These are phyloP conservation scores for Metallyticus violacea DNA, from an alignment of 2,888 invertebrate genomes.

Conservation along the genomic window DNA sequence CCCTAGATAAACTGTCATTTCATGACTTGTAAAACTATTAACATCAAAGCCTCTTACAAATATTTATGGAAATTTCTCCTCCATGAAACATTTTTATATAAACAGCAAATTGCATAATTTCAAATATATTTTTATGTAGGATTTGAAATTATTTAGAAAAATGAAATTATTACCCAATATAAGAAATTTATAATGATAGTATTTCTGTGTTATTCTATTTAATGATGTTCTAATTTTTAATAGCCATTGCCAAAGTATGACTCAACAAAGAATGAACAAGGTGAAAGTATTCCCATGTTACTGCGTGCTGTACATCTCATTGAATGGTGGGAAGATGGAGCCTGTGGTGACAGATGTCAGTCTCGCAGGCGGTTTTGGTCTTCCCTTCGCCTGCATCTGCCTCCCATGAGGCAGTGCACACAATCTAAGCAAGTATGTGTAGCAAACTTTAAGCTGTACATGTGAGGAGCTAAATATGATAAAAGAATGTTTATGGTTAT, in stretches of 20 bases:
- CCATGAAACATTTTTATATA: no score
- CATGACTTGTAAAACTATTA: no score
- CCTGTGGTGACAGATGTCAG: constrained; percentile 47
- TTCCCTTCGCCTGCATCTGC: constrained; percentile 60
- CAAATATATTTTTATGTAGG: no score
- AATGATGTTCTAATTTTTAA: neutral
- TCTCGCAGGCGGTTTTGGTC: constrained; percentile 56
- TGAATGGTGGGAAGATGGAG: constrained; percentile 49
- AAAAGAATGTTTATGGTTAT: no score
- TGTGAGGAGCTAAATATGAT: neutral
- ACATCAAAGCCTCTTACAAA: no score
- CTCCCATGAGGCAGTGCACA: constrained; percentile 44
- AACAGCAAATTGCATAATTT: no score
- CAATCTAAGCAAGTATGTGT: neutral
- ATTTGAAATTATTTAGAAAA: no score
- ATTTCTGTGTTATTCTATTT: neutral
- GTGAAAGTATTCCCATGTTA: constrained; percentile 52
- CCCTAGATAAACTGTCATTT: no score
- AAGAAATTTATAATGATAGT: neutral
- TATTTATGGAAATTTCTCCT: no score
- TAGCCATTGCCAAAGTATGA: constrained; percentile 20
- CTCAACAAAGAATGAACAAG: constrained; percentile 43
- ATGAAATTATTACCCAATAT: neutral
- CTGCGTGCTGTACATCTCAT: constrained; percentile 40
- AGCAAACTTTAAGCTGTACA: neutral